Base-by-base conservation (phyloP, 2,888 invertebrate species). In the Melinaea menophilus region DNA sequence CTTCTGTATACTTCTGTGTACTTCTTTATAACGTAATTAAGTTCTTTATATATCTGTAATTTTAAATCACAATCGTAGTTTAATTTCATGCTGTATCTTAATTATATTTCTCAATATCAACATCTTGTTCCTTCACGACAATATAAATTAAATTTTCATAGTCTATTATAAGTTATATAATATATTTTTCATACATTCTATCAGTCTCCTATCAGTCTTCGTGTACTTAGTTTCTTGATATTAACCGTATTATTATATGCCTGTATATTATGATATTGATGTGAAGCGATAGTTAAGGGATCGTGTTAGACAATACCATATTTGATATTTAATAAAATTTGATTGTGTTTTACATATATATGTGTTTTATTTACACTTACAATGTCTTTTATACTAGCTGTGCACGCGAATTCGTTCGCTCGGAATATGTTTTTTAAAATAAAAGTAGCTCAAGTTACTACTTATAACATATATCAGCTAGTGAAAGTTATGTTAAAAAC, bases 231-330 rank as follows among this genome's bases (percentile, higher is more conserved):
- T 71, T 78, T 78, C 76, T 76, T 79, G 78, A 78, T 79, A 79
- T 81, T 88, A 88, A 85, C 81, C 83, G 79, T 86, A 84, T 78
- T 80, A 83, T 80, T 79, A 82, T 78, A 84, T 77, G 77, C 78
- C 82, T 86, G 81, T 80, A 81, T 79, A 67, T 67, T 61, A 79
- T 80, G 75, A 87, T 86, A 88, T 90, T 88, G 87, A 88, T 88
- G 88, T 89, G 86, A 86, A 89, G 87, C 87, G 85, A 86, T 87
- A 89, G 85, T 82, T 89, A 90, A 89, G 88, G 85, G 85, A 88
- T 90, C 89, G 90, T 90, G 90, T 90, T 90, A 90, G 90, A 90
- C 90, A 90, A 90, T 90, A 90, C 90, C 89, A 84, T 90, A 90
- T 90, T 90, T 90, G 89, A 90, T 90, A 90, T 90, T 86, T 86